phyloP scores from a whole-genome alignment of 2,113 vertebrate genomes.

The rat (Rattus norvegicus) region GRCr8 NC_086029.1:18410001-18410500 shows the following conservation, averaged over 20 bases:
- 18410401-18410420: not conserved
- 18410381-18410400: not conserved
- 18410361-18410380: not conserved
- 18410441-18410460: not conserved
- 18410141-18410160: not conserved
- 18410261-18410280: not conserved
- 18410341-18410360: not conserved
- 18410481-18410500: not conserved
- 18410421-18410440: slow-evolving; percentile 35
- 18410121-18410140: not conserved
- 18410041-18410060: not conserved
- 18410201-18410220: not conserved
- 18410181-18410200: not conserved
- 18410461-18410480: not conserved
- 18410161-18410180: not conserved
- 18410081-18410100: not conserved
- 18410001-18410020: not conserved
- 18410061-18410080: not conserved
- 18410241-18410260: not conserved
- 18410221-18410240: not conserved
- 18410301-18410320: too few relatives aligned
- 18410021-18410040: not conserved
- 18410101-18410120: not conserved
- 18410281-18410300: not conserved
- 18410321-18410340: not conserved